Conservation (phyloP, 2,797 vertebrate species). For the Bradypodion ventrale region DNA sequence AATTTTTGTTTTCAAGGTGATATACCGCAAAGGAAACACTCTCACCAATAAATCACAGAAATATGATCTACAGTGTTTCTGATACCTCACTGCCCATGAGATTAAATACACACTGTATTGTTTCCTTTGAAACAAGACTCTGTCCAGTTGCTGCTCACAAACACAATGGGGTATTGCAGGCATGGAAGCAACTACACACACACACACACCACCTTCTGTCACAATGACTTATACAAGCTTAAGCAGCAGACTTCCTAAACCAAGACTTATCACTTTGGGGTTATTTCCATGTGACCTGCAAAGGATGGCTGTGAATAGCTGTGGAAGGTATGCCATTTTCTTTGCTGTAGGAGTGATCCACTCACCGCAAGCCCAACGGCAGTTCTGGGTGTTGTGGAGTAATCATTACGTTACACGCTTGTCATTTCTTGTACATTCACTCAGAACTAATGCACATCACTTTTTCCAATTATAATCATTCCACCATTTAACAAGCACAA, state of each 20-base stretch:
- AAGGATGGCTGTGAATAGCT: constrained; percentile 77
- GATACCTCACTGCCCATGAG: constrained; percentile 46
- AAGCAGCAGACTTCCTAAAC: constrained; percentile 79
- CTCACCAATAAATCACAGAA: constrained; percentile 27
- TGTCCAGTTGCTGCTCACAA: constrained; percentile 56
- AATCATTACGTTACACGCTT: constrained; percentile 86
- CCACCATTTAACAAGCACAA: constrained; percentile 89
- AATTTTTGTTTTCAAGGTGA: too few relatives aligned
- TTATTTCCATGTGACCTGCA: constrained; percentile 84
- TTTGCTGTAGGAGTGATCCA: constrained; percentile 78
- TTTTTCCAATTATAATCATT: constrained; percentile 87
- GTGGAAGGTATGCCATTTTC: constrained; percentile 76
- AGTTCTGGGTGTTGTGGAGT: constrained; percentile 77
- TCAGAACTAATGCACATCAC: constrained; percentile 87
- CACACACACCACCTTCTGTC: constrained; percentile 60
- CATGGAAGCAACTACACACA: constrained; percentile 46
- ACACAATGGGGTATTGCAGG: constrained; percentile 63
- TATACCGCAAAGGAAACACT: constrained; percentile 26
- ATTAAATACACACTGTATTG: constrained; percentile 57
- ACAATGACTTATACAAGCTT: constrained; percentile 77
- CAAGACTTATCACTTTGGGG: constrained; percentile 80
- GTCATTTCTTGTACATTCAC: constrained; percentile 87
- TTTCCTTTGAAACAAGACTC: constrained; percentile 69
- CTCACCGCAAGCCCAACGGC: constrained; percentile 70
- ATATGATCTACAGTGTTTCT: constrained; percentile 56